phyloP scores from a whole-genome alignment of 2,113 vertebrate species.

The Mastomys coucha region DNA sequence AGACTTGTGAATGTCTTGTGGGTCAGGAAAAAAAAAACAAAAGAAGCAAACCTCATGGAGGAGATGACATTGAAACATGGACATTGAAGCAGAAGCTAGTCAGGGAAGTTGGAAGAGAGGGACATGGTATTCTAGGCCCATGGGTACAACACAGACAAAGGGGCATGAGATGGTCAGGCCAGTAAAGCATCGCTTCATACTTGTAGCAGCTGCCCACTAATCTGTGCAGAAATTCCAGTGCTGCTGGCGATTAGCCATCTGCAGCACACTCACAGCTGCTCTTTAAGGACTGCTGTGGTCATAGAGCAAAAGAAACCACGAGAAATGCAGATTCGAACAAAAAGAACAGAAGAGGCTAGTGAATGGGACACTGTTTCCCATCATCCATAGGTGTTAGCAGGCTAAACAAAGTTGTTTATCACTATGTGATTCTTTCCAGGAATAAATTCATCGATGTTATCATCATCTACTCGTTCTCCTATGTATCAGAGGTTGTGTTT shows the following conservation, averaged over 20 bases:
- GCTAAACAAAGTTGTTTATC: not conserved
- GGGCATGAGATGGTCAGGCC: slow-evolving; percentile 1
- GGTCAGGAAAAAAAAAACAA: not conserved
- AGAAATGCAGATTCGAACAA: slow-evolving; percentile 40
- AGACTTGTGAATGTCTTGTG: not conserved
- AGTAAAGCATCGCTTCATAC: slow-evolving; percentile 31
- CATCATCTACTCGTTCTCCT: slow-evolving; percentile 18
- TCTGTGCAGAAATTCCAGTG: slow-evolving; percentile 41
- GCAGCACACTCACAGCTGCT: slow-evolving; percentile 62
- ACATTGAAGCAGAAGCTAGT: not conserved
- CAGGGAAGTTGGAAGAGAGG: slow-evolving; percentile 9
- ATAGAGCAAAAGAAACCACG: not conserved
- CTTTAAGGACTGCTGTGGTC: not conserved
- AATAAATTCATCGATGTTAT: not conserved
- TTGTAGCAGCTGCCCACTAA: slow-evolving; percentile 66
- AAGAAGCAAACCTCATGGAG: not conserved
- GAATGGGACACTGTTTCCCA: not conserved
- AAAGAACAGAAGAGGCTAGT: not conserved
- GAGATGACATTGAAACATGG: not conserved
- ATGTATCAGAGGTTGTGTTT: not conserved
- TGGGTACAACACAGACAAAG: not conserved
- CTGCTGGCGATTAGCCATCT: slow-evolving; percentile 66
- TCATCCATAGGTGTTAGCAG: not conserved
- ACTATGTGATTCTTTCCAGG: not conserved
- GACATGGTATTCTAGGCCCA: not conserved